A percentile compares a stretch with the other conserved stretches of the same genome.
Conservation (phyloP, 1,140 invertebrate genomes). For the Samia ricini region DNA sequence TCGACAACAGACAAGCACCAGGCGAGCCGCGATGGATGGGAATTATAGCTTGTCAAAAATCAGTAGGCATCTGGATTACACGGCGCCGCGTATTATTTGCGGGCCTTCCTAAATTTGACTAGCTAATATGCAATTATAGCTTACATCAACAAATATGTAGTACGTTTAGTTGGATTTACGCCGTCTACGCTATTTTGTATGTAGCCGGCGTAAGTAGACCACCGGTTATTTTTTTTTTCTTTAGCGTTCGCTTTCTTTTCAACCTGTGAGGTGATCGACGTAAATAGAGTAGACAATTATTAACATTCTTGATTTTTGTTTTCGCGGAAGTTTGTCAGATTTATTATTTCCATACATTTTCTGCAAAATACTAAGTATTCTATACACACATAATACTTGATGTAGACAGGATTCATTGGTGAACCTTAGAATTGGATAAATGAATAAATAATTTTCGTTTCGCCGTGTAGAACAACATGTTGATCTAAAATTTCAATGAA, state of each 20-base stretch:
- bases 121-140: slow-evolving; percentile 51
- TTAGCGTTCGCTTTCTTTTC: slow-evolving; percentile 12
- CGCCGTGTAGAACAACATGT: no score
- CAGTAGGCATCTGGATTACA: not conserved
- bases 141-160: slow-evolving; percentile 29
- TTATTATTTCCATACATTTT: not conserved
- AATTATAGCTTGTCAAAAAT: slow-evolving; percentile 26
- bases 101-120: slow-evolving; percentile 1
- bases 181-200: slow-evolving; percentile 42
- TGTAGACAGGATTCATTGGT: no score
- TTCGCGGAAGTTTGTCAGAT: not conserved
- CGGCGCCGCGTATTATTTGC: not conserved
- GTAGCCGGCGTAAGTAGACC: slow-evolving; percentile 16
- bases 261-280: not conserved
- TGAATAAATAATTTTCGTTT: no score
- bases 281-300: slow-evolving; percentile 2
- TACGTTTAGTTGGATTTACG: slow-evolving; percentile 32
- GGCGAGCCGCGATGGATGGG: slow-evolving; percentile 41
- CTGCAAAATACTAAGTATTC: not conserved
- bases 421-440: no score
- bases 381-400: no score
- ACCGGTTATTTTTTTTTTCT: slow-evolving; percentile 18
- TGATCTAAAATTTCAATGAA: no score
- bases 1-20: slow-evolving; percentile 57
- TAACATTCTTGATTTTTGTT: not conserved